phyloP scores from a whole-genome alignment of 2,888 invertebrate species.

The Melanchra persicariae region DNA sequence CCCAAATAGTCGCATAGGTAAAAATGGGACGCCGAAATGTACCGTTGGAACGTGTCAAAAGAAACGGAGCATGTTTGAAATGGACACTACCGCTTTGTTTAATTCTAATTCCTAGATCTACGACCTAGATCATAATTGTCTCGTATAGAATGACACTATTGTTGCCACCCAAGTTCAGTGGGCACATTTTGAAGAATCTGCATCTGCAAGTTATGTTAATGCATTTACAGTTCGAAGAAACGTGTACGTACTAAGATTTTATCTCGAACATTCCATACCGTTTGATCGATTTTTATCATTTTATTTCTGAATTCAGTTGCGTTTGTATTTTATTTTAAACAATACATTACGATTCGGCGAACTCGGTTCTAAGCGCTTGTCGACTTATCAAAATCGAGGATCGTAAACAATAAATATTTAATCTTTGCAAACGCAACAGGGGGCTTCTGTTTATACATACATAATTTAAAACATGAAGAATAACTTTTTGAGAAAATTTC shows the following conservation, averaged over 20 bases:
- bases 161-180: conserved; percentile 34
- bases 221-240: conserved; percentile 50
- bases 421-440: not conserved
- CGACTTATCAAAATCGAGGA: conserved; percentile 26
- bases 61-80: conserved; percentile 17
- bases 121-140: conserved; percentile 8
- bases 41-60: conserved; percentile 26
- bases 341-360: conserved; percentile 32
- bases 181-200: conserved; percentile 37
- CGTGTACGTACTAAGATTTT: conserved; percentile 23
- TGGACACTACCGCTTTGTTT: conserved; percentile 12
- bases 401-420: conserved; percentile 25
- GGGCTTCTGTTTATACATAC: not conserved
- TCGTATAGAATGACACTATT: conserved; percentile 19
- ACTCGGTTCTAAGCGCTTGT: conserved; percentile 7
- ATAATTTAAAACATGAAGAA: not conserved
- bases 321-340: conserved; percentile 26
- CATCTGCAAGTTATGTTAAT: conserved; percentile 43
- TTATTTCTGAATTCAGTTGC: conserved; percentile 36
- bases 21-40: conserved; percentile 14
- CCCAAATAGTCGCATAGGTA: conserved; percentile 14
- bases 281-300: conserved; percentile 7
- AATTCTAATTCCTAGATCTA: conserved; percentile 13
- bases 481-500: conserved; percentile 4
- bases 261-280: conserved; percentile 55